Evolutionary conservation across 2,888 invertebrate species (phyloP).

Genomic region (Apeira syringaria): DNA sequence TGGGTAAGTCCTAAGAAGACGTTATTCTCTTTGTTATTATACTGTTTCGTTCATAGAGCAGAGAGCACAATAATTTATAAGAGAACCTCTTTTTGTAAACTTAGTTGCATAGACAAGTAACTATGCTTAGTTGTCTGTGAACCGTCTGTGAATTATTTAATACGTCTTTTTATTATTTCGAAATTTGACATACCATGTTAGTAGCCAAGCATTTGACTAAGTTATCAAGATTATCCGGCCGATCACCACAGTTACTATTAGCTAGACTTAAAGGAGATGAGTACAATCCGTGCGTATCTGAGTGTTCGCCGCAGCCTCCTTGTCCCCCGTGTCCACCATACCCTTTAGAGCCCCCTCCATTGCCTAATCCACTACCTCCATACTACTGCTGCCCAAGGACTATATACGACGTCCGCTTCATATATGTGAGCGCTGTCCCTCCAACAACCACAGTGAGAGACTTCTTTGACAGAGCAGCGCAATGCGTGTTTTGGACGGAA

Average conservation of each 20-base stretch:
- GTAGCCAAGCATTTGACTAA: background rate
- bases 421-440: constrained; percentile 85
- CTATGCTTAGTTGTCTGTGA: no score
- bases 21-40: no score
- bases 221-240: background rate
- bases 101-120: no score
- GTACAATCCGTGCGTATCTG: constrained; percentile 16
- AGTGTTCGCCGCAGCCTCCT: constrained; percentile 1
- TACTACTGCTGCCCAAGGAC: constrained; percentile 55
- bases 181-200: no score
- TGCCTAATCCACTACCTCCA: constrained; percentile 41
- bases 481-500: constrained; percentile 89
- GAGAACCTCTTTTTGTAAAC: no score
- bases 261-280: constrained; percentile 3
- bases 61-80: no score
- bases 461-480: constrained; percentile 89
- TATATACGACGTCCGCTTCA: constrained; percentile 59
- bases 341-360: constrained; percentile 22
- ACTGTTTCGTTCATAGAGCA: no score
- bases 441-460: constrained; percentile 84
- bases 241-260: background rate
- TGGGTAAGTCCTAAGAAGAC: no score
- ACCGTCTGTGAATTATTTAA: no score
- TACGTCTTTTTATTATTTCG: no score
- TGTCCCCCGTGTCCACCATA: constrained; percentile 23